Evolutionary conservation across 2,113 vertebrate species (phyloP).

Genomic region (Grantiella picta): DNA sequence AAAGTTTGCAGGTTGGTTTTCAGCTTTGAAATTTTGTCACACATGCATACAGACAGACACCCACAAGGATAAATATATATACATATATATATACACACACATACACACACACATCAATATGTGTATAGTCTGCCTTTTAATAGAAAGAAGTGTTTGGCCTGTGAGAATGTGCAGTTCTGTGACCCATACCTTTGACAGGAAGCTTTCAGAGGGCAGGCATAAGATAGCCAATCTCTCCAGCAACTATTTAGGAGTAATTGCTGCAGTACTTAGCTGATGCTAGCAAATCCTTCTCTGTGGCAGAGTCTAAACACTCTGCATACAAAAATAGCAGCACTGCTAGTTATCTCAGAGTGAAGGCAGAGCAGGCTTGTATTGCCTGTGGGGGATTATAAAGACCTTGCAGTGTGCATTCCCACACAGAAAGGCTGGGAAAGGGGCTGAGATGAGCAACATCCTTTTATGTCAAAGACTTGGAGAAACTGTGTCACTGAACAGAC

Average conservation of each 20-base stretch:
- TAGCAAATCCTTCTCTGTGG: background rate
- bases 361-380: background rate
- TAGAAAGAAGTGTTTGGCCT: background rate
- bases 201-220: background rate
- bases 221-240: background rate
- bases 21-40: background rate
- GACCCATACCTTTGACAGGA: background rate
- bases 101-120: background rate
- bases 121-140: background rate
- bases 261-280: background rate
- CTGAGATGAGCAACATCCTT: background rate
- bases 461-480: background rate
- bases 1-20: background rate
- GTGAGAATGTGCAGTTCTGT: background rate
- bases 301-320: background rate
- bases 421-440: background rate
- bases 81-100: no score
- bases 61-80: background rate
- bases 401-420: background rate
- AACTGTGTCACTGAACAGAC: background rate
- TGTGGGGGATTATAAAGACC: background rate
- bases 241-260: background rate
- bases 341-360: background rate
- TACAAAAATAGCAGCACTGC: background rate
- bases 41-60: background rate